A percentile compares a stretch with the other conserved stretches of the same genome.
phyloP scores from a whole-genome alignment of 2,113 vertebrate species.

The Herpetotheres cachinnans region DNA sequence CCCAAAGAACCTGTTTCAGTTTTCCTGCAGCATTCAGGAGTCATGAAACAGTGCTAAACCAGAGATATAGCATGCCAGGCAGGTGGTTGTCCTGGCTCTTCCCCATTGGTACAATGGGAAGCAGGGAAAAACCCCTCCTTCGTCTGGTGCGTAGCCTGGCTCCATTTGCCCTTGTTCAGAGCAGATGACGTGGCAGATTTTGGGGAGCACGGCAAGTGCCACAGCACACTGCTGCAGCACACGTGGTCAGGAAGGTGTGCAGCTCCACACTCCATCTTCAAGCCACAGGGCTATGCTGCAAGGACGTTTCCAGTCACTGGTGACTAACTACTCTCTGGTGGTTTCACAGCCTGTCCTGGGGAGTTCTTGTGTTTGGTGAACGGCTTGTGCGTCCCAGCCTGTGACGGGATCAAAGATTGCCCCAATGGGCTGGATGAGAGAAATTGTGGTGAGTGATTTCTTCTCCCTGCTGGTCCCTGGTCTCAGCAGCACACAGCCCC shows the following conservation, averaged over 20 bases:
- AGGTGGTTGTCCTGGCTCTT: neutral
- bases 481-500: neutral
- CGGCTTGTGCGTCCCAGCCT: constrained; percentile 87
- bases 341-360: constrained; percentile 84
- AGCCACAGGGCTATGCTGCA: neutral
- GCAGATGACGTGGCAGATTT: neutral
- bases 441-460: constrained; percentile 83
- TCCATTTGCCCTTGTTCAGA: neutral
- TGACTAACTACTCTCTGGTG: neutral
- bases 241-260: neutral
- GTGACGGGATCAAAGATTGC: constrained; percentile 91
- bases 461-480: rapidly evolving
- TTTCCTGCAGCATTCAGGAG: neutral
- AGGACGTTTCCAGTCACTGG: neutral
- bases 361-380: constrained; percentile 87
- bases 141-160: neutral
- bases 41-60: neutral
- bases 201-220: neutral
- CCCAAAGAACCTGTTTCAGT: neutral
- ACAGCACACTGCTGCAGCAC: neutral
- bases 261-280: neutral
- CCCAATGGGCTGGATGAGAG: constrained; percentile 90
- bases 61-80: rapidly evolving
- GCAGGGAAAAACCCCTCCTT: neutral
- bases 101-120: neutral